Evolutionary conservation across 2,888 invertebrate species (phyloP).

Genomic region (Sinopyrophorus schimmeli): DNA sequence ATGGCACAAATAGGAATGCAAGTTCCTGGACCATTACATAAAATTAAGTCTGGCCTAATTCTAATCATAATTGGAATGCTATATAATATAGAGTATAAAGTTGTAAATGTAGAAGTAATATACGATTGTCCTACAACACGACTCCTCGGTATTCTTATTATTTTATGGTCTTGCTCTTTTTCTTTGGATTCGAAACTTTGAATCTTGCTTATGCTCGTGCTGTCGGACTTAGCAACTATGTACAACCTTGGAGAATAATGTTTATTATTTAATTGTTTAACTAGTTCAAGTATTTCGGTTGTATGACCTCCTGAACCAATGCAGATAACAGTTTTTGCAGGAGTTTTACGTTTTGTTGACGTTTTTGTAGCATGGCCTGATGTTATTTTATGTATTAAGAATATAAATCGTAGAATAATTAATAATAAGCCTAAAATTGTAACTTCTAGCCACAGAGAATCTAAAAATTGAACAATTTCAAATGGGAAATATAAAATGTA

Average conservation of each 20-base stretch:
- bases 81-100: constrained; percentile 69
- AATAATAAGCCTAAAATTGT: constrained; percentile 39
- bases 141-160: constrained; percentile 76
- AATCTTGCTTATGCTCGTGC: constrained; percentile 73
- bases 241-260: constrained; percentile 77
- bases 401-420: constrained; percentile 46
- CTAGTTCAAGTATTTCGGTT: constrained; percentile 84
- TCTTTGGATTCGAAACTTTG: constrained; percentile 55
- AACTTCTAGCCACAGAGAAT: constrained; percentile 12
- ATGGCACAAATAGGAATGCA: constrained; percentile 89
- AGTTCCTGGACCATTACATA: constrained; percentile 96
- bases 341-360: constrained; percentile 38
- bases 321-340: constrained; percentile 62
- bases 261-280: constrained; percentile 63
- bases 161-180: constrained; percentile 52
- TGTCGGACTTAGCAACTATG: constrained; percentile 77
- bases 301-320: constrained; percentile 92
- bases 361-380: constrained; percentile 46
- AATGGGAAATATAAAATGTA: constrained; percentile 4
- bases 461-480: too few relatives aligned
- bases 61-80: constrained; percentile 70
- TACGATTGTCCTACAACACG: constrained; percentile 88
- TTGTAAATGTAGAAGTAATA: constrained; percentile 76
- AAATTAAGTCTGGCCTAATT: constrained; percentile 76
- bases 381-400: constrained; percentile 51